These are phyloP conservation scores for Cyprinodon variegatus DNA, from an alignment of 2,113 vertebrate species.

Conservation along the genomic window DNA sequence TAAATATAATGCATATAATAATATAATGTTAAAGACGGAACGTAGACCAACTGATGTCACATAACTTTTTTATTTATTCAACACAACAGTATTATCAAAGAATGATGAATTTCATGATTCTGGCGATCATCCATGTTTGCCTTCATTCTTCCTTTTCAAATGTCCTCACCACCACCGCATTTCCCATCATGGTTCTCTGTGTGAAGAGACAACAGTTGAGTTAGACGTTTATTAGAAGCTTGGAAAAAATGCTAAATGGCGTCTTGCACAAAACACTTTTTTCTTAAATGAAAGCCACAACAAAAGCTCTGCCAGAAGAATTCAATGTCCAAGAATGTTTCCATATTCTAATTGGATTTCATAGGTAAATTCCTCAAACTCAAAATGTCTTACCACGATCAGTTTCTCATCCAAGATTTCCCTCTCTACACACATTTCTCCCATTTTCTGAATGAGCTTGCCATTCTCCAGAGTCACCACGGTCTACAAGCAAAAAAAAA, in stretches of 20 bases:
- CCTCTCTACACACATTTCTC: constrained; percentile 89
- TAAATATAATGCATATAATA: no score
- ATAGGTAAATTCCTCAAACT: no score
- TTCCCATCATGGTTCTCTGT: constrained; percentile 91
- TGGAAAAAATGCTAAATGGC: neutral
- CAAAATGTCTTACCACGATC: constrained; percentile 81
- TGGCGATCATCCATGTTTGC: constrained; percentile 74
- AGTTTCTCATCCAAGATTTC: constrained; percentile 89
- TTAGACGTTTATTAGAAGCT: neutral
- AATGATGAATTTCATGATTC: constrained; percentile 38
- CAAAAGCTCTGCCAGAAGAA: no score
- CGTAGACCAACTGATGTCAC: neutral
- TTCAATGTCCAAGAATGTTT: no score
- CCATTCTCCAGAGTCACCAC: constrained; percentile 85
- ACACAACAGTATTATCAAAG: constrained; percentile 69
- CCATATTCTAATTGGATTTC: neutral
- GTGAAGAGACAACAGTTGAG: neutral
- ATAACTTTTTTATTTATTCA: constrained; percentile 72
- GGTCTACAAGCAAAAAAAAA: constrained; percentile 77
- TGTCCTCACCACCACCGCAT: constrained; percentile 82
- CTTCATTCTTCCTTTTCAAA: constrained; percentile 83
- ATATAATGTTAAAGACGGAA: no score
- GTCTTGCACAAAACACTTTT: no score
- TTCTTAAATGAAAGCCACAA: no score
- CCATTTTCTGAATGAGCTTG: constrained; percentile 88